These are phyloP conservation scores for Centruroides vittatus DNA, from an alignment of 1,140 invertebrate species.

Conservation along the genomic window DNA sequence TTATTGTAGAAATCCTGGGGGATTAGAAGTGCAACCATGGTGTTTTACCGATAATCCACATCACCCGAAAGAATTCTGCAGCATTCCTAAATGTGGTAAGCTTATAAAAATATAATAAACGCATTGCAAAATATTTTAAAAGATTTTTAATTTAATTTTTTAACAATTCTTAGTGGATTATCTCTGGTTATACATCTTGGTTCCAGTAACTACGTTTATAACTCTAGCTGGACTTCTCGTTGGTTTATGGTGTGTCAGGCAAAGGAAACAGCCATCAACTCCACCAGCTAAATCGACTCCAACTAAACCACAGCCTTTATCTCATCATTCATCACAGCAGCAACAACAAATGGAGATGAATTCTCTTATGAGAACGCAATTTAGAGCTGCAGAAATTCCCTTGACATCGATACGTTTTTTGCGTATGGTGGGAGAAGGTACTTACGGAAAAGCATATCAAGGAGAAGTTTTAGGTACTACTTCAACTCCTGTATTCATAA, in stretches of 20 bases:
- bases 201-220: slow-evolving; percentile 36
- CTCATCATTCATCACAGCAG: slow-evolving; percentile 4
- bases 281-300: slow-evolving; percentile 11
- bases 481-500: slow-evolving; percentile 38
- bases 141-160: background rate
- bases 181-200: slow-evolving; percentile 41
- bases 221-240: slow-evolving; percentile 36
- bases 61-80: slow-evolving; percentile 51
- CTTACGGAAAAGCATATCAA: slow-evolving; percentile 92
- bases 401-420: slow-evolving; percentile 71
- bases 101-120: slow-evolving; percentile 11
- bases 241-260: slow-evolving; percentile 25
- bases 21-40: slow-evolving; percentile 66
- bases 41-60: slow-evolving; percentile 49
- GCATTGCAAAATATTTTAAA: background rate
- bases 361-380: slow-evolving; percentile 41
- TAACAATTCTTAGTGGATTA: slow-evolving; percentile 16
- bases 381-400: slow-evolving; percentile 36
- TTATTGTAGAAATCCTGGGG: slow-evolving; percentile 83
- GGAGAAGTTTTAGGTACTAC: slow-evolving; percentile 61
- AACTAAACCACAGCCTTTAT: slow-evolving; percentile 3
- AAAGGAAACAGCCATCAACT: slow-evolving; percentile 2
- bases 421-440: slow-evolving; percentile 89
- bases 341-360: slow-evolving; percentile 48
- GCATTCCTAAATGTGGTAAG: slow-evolving; percentile 66